These are phyloP conservation scores for Galbula dea DNA, from an alignment of 2,113 vertebrate genomes.

Conservation along the genomic window DNA sequence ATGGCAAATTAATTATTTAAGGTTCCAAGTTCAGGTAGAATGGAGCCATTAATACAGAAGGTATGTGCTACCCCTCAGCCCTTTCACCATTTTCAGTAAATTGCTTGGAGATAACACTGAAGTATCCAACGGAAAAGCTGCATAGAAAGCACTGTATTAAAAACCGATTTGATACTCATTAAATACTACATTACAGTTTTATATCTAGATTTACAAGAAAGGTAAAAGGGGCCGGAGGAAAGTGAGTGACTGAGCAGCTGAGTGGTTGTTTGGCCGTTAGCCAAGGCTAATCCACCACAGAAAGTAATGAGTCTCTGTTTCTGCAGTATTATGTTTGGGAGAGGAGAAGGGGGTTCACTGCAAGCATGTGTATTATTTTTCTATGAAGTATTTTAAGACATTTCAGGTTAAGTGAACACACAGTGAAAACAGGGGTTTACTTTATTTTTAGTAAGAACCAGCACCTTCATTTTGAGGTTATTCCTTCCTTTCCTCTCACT, in stretches of 20 bases:
- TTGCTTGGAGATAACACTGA: not conserved
- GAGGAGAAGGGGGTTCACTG: not conserved
- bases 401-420: not conserved
- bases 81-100: not conserved
- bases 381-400: not conserved
- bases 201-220: not conserved
- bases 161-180: not conserved
- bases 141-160: not conserved
- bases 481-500: not conserved
- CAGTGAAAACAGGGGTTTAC: rapidly evolving
- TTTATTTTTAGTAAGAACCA: not conserved
- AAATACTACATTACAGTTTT: not conserved
- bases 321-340: not conserved
- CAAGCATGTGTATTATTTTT: not conserved
- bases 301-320: not conserved
- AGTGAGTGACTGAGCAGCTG: not conserved
- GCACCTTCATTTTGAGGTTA: not conserved
- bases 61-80: not conserved
- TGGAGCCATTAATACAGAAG: not conserved
- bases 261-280: not conserved
- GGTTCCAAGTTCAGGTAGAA: not conserved
- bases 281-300: not conserved
- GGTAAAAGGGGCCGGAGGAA: not conserved
- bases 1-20: not conserved
- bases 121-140: not conserved